Evolutionary conservation across 2,888 invertebrate genomes (phyloP).

Genomic region (Halictus quadricinctus): DNA sequence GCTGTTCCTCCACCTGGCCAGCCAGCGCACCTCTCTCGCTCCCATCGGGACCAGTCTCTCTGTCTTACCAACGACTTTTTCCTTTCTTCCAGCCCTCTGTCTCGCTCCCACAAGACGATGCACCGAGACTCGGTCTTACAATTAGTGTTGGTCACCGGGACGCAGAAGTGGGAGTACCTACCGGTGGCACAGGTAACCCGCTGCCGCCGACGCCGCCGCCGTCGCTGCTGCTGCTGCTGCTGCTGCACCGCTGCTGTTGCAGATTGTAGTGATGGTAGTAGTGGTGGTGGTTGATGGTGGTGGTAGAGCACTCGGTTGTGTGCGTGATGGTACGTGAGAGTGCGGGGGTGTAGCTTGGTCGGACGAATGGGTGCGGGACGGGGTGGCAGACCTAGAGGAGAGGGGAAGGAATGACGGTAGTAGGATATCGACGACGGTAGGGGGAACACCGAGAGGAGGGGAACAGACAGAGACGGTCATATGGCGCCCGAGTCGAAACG

Average conservation of each 20-base stretch:
- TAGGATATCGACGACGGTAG: slow-evolving; percentile 61
- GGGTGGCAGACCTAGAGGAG: slow-evolving; percentile 38
- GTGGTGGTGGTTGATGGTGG: slow-evolving; percentile 4
- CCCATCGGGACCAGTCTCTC: slow-evolving; percentile 18
- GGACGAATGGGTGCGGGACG: slow-evolving; percentile 61
- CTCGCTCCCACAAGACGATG: slow-evolving; percentile 28
- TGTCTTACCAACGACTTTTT: slow-evolving; percentile 17
- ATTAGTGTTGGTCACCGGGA: slow-evolving; percentile 54
- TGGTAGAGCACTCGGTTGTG: slow-evolving; percentile 25
- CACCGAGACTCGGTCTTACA: slow-evolving; percentile 35
- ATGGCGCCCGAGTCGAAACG: slow-evolving; percentile 77
- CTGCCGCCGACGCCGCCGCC: not conserved
- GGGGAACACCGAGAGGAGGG: slow-evolving; percentile 49
- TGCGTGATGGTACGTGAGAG: slow-evolving; percentile 50
- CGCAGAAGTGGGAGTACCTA: slow-evolving; percentile 12
- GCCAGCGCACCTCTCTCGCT: slow-evolving; percentile 7
- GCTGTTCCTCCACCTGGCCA: slow-evolving; percentile 7
- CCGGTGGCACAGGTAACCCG: slow-evolving; percentile 31
- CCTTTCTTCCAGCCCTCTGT: slow-evolving; percentile 17
- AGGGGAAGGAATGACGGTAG: slow-evolving; percentile 60
- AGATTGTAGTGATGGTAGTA: not conserved
- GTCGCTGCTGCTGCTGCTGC: not conserved
- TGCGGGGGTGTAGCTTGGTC: slow-evolving; percentile 65
- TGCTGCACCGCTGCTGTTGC: not conserved
- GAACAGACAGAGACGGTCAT: slow-evolving; percentile 77